Conservation (phyloP, 2,797 vertebrate genomes). For the Anolis apletophallus region DNA sequence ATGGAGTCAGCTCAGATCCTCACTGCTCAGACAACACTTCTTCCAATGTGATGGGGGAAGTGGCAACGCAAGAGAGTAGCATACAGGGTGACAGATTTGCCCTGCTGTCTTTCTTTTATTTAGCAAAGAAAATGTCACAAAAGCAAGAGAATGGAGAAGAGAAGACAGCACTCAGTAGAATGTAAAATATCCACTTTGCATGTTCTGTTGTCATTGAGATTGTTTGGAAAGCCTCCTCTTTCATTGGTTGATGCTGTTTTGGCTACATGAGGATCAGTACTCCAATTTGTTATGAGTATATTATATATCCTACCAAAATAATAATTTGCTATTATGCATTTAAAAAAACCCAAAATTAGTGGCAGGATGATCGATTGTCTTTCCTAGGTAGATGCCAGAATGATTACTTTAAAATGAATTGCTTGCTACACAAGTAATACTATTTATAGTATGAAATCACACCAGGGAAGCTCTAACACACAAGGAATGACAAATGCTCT, state of each 20-base stretch:
- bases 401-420: conserved; percentile 29
- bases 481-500: conserved; percentile 15
- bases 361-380: neutral
- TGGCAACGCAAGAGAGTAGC: too few relatives aligned
- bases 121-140: too few relatives aligned
- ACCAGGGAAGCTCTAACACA: neutral
- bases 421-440: conserved; percentile 17
- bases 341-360: neutral
- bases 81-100: too few relatives aligned
- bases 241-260: neutral
- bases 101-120: too few relatives aligned
- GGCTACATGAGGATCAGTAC: neutral
- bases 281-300: neutral
- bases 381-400: conserved; percentile 11
- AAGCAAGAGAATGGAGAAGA: too few relatives aligned
- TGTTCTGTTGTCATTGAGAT: neutral
- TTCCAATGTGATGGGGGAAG: too few relatives aligned
- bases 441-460: conserved; percentile 43
- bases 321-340: neutral
- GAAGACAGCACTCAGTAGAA: neutral
- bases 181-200: neutral
- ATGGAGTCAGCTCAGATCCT: too few relatives aligned
- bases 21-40: too few relatives aligned
- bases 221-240: neutral
- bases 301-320: neutral